Base-by-base conservation (phyloP, 2,797 vertebrate genomes). In the Botia almorhae region DNA sequence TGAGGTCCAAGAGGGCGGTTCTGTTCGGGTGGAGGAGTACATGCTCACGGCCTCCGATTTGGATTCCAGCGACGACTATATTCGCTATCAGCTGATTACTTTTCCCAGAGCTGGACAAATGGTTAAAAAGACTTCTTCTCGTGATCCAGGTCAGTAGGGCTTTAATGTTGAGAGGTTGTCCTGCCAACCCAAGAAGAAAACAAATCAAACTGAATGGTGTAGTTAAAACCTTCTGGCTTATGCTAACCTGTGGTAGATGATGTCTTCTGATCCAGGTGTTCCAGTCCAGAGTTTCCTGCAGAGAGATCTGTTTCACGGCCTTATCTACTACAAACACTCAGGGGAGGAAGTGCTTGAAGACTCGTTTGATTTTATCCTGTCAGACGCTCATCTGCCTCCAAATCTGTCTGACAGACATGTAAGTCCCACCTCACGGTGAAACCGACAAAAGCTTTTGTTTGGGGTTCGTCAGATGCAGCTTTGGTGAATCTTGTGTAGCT, bases 321-420 rank as follows among this genome's bases (percentile, higher is more conserved):
- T 91, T 50, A 91, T 96, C 87, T 94, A 84, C 83, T 94, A 93
- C 81, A 90, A 86, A n/a, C 91, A 92, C 88, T 92, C 89, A 8
- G 93, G 94, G 75, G 91, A 92, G 0, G 90, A 96, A 76, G 43
- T 86, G 17, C 94, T 95, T 46, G 91, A 95, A 80, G 93, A 96
- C 63, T 87, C 88, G 0, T 92, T 91, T 7, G 90, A 95, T 69
- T 90, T 94, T 63, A 84, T 86, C n/a, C 92, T 94, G 53, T 91
- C 91, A 4, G 93, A 94, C 86, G 88, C 87, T 81, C 91, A 95
- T 78, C 88, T 92, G 50, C 90, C 91, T 5, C 92, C 91, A 4
- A 91, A 94, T 85, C 87, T 93, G 23, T 95, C 95, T 0, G 91
- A 93, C 61, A 87, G 69, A 89, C 90, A 93, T 6, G 90, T 92